A percentile compares a stretch with the other conserved stretches of the same genome.
These are phyloP conservation scores for Nerophis lumbriciformis DNA, from an alignment of 2,113 vertebrate genomes.

Conservation along the genomic window DNA sequence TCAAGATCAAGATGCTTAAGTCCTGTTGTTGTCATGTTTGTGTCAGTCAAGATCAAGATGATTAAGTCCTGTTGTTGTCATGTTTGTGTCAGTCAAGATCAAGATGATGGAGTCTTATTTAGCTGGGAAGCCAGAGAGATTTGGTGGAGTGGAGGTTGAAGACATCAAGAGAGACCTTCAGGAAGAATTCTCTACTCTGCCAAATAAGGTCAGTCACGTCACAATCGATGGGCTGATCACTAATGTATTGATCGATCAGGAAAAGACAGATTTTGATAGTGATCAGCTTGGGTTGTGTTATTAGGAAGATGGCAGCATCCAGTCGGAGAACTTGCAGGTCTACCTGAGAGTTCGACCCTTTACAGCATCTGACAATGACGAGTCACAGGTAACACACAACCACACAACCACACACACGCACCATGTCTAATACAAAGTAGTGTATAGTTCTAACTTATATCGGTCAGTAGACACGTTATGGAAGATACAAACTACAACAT, in stretches of 20 bases:
- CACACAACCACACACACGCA: neutral
- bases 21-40: too few species aligned
- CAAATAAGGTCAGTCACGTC: constrained; percentile 18
- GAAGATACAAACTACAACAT: too few species aligned
- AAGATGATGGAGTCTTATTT: constrained; percentile 50
- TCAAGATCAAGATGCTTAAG: too few species aligned
- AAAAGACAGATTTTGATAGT: neutral
- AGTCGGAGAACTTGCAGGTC: constrained; percentile 81
- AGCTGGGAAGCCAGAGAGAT: constrained; percentile 26
- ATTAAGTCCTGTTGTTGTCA: too few species aligned
- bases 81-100: too few species aligned
- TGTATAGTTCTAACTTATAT: too few species aligned
- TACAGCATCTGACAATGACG: constrained; percentile 73
- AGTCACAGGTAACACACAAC: constrained; percentile 73
- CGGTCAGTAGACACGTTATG: too few species aligned
- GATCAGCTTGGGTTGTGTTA: neutral
- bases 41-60: too few species aligned
- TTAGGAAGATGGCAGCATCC: constrained; percentile 9
- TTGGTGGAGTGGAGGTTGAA: constrained; percentile 38
- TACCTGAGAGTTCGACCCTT: constrained; percentile 84
- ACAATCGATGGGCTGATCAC: too few species aligned
- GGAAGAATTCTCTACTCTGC: constrained; percentile 37
- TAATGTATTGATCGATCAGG: too few species aligned
- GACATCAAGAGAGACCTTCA: constrained; percentile 50
- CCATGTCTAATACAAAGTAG: too few species aligned